Evolutionary conservation across 2,888 invertebrate species (phyloP), one percentile per base, ranked within the genome.

Genomic region (Dryobotodes eremita): DNA sequence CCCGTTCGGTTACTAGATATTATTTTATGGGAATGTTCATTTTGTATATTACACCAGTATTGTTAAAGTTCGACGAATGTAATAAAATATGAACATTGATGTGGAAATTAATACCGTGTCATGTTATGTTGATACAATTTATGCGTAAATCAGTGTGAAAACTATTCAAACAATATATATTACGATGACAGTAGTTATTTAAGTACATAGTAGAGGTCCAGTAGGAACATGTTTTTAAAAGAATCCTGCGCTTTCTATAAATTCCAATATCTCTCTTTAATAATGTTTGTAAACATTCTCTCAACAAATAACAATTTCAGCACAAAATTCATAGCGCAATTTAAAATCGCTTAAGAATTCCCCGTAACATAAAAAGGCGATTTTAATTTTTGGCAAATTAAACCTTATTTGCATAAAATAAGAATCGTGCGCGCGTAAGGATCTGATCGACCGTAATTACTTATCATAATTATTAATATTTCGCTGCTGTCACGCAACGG

Each of bases 401-500:
- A 87, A 87, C 86, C 86, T 77, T 90, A 91, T 93, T 92, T 92
- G 90, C 92, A 92, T 92, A 92, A 93, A 90, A 91, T 90, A 90
- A 88, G 82, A 85, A 86, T 86, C 85, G 86, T 85, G 89, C 85
- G 85, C 79, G 84, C 80, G 90, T 90, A 90, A 92, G 89, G 87
- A 86, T 91, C 88, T 86, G 90, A 90, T 92, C 90, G 89, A 88
- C 89, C 89, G 91, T 92, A 93, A 94, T 94, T 93, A 93, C 89
- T 90, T 90, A 92, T 91, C 89, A 91, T 93, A 93, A 95, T 95
- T 94, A 95, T 95, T 94, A 93, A 94, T 94, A 95, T 95, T 94
- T 94, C 82, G 91, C 88, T 88, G 90, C 92, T 95, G 95, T 95
- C 96, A 96, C 95, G 96, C 96, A 91, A 96, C 83, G 87, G 83